These are phyloP conservation scores for Melanotaenia trifasciata DNA, from an alignment of 2,797 vertebrate genomes.

Conservation along the genomic window DNA sequence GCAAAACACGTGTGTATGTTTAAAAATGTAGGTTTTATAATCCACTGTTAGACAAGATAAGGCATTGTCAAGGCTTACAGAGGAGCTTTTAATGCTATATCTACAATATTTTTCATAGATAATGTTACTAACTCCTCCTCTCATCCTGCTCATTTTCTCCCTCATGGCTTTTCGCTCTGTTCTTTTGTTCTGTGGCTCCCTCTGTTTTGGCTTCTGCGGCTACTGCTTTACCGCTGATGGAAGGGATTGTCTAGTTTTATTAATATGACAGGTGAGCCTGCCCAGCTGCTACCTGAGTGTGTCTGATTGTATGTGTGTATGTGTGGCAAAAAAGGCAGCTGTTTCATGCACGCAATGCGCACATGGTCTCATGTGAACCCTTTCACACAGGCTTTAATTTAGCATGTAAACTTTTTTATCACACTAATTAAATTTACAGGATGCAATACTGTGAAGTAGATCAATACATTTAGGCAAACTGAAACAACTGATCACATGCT, in stretches of 20 bases:
- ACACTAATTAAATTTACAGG: constrained; percentile 40
- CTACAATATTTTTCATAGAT: constrained; percentile 17
- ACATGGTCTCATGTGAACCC: constrained; percentile 63
- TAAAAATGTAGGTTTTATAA: not conserved
- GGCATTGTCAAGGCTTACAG: not conserved
- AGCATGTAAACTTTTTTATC: constrained; percentile 49
- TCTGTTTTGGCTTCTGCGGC: constrained; percentile 65
- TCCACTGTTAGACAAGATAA: constrained; percentile 2
- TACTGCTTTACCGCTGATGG: constrained; percentile 73
- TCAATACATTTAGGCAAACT: constrained; percentile 20
- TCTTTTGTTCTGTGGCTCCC: constrained; percentile 71
- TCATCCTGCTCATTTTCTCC: constrained; percentile 44
- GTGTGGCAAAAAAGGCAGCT: constrained; percentile 75
- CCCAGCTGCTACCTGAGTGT: constrained; percentile 83
- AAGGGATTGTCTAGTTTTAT: constrained; percentile 83
- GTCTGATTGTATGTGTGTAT: constrained; percentile 23
- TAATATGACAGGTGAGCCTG: constrained; percentile 84
- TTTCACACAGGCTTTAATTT: constrained; percentile 60
- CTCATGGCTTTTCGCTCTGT: constrained; percentile 22
- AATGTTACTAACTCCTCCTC: constrained; percentile 38
- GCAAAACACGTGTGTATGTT: not conserved
- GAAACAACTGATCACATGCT: constrained; percentile 53
- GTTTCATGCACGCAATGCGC: constrained; percentile 73
- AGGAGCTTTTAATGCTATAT: not conserved
- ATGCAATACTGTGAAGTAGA: constrained; percentile 36